These are phyloP conservation scores for Phoxinus dragarum DNA, from an alignment of 2,797 vertebrate species.

Conservation along the genomic window DNA sequence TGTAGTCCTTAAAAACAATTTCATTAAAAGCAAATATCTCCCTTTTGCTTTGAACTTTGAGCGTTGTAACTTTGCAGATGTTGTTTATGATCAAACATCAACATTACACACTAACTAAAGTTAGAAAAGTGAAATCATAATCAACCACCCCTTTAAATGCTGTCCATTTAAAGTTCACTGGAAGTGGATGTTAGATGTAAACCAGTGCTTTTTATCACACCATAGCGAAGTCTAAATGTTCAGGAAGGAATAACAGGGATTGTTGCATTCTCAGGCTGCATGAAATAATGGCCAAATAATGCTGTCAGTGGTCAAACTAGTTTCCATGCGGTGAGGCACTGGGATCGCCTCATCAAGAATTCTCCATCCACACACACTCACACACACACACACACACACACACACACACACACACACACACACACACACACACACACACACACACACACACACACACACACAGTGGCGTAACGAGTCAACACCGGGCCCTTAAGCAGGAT, in stretches of 20 bases:
- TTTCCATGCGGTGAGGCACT: conserved; percentile 30
- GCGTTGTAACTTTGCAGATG: too few species aligned
- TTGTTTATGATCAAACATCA: too few species aligned
- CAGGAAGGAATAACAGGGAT: neutral
- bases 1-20: too few species aligned
- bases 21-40: too few species aligned
- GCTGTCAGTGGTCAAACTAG: conserved; percentile 3
- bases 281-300: conserved; percentile 34
- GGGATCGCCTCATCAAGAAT: conserved; percentile 39
- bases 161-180: neutral
- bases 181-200: neutral
- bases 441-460: conserved; percentile 23
- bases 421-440: conserved; percentile 22
- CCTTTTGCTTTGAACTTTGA: too few species aligned
- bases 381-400: conserved; percentile 28
- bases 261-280: conserved; percentile 15
- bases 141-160: too few species aligned
- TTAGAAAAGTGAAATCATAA: too few species aligned
- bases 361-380: conserved; percentile 25
- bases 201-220: neutral
- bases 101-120: too few species aligned
- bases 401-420: conserved; percentile 18
- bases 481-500: too few species aligned
- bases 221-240: neutral
- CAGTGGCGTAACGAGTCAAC: too few species aligned